Evolutionary conservation across 2,113 vertebrate genomes (phyloP).

Genomic region (Neofelis nebulosa): DNA sequence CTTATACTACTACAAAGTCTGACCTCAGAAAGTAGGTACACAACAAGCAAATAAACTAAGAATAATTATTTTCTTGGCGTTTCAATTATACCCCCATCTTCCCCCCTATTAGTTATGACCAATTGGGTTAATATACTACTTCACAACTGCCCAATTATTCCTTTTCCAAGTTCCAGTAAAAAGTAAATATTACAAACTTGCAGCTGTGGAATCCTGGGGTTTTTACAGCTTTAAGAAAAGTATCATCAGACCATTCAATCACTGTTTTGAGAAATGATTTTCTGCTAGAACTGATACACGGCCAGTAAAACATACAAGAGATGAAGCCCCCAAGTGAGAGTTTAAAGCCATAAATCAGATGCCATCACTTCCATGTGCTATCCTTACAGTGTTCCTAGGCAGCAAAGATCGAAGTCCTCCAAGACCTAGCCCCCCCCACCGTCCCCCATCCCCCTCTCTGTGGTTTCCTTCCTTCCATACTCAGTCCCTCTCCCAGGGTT

Average conservation of each 20-base stretch:
- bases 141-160: background rate
- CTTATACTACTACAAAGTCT: background rate
- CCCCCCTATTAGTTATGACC: background rate
- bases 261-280: background rate
- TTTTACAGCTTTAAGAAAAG: background rate
- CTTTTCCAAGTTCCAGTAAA: background rate
- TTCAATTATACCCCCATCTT: background rate
- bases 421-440: too few species aligned
- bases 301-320: background rate
- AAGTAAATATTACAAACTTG: background rate
- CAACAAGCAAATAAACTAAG: background rate
- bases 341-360: background rate
- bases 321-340: background rate
- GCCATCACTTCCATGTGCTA: background rate
- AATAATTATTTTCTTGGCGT: background rate
- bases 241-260: background rate
- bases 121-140: background rate
- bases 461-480: background rate
- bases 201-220: background rate
- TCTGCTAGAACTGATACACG: background rate
- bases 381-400: background rate
- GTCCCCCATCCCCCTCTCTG: too few species aligned
- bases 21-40: background rate
- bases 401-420: background rate
- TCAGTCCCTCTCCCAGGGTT: background rate